Evolutionary conservation across 1,140 invertebrate genomes (phyloP), one percentile per base, ranked within the genome.

Genomic region (Neodiprion virginianus): DNA sequence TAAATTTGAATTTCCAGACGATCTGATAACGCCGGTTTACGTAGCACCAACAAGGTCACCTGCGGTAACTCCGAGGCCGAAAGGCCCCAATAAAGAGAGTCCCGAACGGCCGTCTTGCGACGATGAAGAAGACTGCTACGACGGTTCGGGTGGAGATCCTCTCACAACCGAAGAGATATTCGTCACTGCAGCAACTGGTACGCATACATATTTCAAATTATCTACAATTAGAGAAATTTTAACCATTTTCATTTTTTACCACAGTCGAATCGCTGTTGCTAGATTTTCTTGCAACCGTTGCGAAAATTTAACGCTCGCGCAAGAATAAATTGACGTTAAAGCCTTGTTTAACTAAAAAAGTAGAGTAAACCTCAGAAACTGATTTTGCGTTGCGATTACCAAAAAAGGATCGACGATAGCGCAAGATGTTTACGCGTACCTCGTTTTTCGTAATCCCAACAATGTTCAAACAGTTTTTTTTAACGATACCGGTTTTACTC

Each of bases 11-110:
- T 76, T 79, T 79, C 5, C 78, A 88, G 96, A 97, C 84, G 96
- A 97, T 83, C 90, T 98, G 14, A 97, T 98, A 71, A 98, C 96
- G 0, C 96, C 96, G 0, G 95, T 97, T 0, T 97, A 97, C 87
- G 94, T 96, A 12, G 94, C 96, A 21, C 93, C 95, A 7, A 96
- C 95, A 28, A 91, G 92, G 76, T 91, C 93, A 74, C 93, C 94
- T 21, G 91, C 92, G 14, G 90, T 89, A 11, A 82, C 85, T 7
- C 85, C 77, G 74, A 90, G 89, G 67, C 92, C 90, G 79, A 82
- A 85, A 71, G 73, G 47, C 7, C 79, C 78, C 65, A 88, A 85
- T 72, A 84, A 81, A 72, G 84, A 80, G 74, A 84, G 81, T 71
- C 80, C 85, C 78, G 82, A 86, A 48, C 77, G 82, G 70, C 84